These are phyloP conservation scores for Agrilus cyanescens DNA, from an alignment of 2,888 invertebrate genomes.

Conservation along the genomic window DNA sequence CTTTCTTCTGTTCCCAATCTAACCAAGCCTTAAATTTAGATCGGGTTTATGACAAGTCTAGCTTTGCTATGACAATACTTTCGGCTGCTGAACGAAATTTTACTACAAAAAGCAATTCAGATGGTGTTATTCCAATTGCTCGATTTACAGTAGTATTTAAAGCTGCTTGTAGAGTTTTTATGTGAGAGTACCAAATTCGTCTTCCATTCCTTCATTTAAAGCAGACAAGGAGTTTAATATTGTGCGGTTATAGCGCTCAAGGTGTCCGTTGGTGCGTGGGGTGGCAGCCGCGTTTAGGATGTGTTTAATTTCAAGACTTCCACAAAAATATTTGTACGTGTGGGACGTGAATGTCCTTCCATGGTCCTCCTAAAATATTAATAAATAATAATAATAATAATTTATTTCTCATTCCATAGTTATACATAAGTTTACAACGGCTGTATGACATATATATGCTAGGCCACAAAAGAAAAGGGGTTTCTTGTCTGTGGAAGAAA, in stretches of 20 bases:
- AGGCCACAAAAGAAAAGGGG: no score
- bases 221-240: background rate
- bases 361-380: no score
- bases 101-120: background rate
- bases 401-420: no score
- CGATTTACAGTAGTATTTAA: slow-evolving; percentile 2
- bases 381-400: no score
- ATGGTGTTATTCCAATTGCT: background rate
- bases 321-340: background rate
- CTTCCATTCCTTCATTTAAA: background rate
- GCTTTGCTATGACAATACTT: background rate
- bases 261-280: slow-evolving; percentile 4
- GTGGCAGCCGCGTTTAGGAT: slow-evolving; percentile 1
- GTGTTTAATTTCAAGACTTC: background rate
- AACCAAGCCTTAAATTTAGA: background rate
- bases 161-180: background rate
- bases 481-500: no score
- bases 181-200: background rate
- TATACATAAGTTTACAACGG: no score
- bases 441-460: no score
- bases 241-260: slow-evolving; percentile 2
- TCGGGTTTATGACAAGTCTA: background rate
- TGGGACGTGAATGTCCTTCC: background rate
- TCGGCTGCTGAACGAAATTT: background rate
- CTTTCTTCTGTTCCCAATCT: background rate